phyloP scores from a whole-genome alignment of 2,113 vertebrate species.

The Catagonus wagneri region DNA sequence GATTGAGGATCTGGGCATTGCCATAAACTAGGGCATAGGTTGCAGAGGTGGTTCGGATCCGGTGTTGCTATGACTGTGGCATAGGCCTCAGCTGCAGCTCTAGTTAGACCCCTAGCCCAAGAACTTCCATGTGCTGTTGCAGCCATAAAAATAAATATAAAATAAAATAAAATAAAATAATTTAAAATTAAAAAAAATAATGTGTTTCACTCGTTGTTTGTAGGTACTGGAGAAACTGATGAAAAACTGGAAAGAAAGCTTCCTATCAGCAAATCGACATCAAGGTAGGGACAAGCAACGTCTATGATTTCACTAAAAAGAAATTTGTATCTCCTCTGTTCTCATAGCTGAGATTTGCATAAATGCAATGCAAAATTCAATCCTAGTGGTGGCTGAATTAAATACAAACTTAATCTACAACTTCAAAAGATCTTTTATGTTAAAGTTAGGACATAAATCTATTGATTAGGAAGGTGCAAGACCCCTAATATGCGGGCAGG shows the following conservation, averaged over 20 bases:
- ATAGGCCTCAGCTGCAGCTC: too few species aligned
- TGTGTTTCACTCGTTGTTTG: not conserved
- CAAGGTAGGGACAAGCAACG: not conserved
- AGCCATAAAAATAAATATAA: too few species aligned
- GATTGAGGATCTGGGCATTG: too few species aligned
- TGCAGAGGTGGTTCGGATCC: too few species aligned
- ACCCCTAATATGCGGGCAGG: not conserved
- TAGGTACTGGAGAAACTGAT: not conserved
- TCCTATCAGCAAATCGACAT: not conserved
- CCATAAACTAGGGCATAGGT: too few species aligned
- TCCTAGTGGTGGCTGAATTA: not conserved
- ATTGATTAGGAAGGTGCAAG: not conserved
- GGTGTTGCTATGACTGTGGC: too few species aligned
- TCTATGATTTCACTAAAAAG: not conserved
- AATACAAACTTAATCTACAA: not conserved
- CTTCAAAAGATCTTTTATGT: not conserved
- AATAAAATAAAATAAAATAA: too few species aligned
- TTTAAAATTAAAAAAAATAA: too few species aligned
- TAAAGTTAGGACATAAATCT: not conserved
- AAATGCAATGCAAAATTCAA: not conserved
- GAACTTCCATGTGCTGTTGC: too few species aligned
- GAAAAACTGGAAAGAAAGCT: not conserved
- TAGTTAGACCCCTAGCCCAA: too few species aligned
- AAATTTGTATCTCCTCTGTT: not conserved
- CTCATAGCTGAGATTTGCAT: not conserved